A percentile compares a stretch with the other conserved stretches of the same genome.
phyloP scores from a whole-genome alignment of 2,797 vertebrate genomes.

The Nothura maculosa region DNA sequence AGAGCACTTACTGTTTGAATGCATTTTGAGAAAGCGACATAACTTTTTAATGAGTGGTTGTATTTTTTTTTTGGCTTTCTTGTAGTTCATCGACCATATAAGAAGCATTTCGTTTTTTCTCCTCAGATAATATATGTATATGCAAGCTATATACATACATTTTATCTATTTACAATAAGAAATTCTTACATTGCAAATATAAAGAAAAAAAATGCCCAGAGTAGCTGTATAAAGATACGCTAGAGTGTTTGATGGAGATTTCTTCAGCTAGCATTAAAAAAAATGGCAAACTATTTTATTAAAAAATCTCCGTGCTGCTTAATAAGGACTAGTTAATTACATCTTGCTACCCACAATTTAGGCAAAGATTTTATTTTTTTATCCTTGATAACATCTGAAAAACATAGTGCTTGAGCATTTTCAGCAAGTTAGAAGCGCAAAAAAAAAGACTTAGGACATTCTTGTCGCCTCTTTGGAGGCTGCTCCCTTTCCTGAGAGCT shows the following conservation, averaged over 20 bases:
- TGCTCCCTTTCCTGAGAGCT: neutral
- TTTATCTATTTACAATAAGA: neutral
- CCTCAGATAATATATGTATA: neutral
- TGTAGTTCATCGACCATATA: neutral
- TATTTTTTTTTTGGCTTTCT: neutral
- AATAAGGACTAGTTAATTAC: neutral
- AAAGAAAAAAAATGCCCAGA: neutral
- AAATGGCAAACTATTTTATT: neutral
- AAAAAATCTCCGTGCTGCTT: neutral
- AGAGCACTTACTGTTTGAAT: neutral
- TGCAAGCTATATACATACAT: neutral
- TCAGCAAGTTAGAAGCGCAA: neutral
- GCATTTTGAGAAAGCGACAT: neutral
- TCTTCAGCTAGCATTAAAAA: neutral
- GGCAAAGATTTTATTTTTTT: neutral
- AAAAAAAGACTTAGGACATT: rapidly evolving
- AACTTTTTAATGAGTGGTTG: neutral
- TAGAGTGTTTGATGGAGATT: neutral
- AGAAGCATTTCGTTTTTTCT: neutral
- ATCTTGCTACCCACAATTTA: neutral
- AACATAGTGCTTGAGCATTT: neutral
- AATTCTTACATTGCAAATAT: neutral
- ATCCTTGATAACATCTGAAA: neutral
- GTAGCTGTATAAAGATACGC: neutral
- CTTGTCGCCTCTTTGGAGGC: rapidly evolving